These are phyloP conservation scores for Ormyrus thymus DNA, from an alignment of 2,888 invertebrate genomes.

Conservation along the genomic window DNA sequence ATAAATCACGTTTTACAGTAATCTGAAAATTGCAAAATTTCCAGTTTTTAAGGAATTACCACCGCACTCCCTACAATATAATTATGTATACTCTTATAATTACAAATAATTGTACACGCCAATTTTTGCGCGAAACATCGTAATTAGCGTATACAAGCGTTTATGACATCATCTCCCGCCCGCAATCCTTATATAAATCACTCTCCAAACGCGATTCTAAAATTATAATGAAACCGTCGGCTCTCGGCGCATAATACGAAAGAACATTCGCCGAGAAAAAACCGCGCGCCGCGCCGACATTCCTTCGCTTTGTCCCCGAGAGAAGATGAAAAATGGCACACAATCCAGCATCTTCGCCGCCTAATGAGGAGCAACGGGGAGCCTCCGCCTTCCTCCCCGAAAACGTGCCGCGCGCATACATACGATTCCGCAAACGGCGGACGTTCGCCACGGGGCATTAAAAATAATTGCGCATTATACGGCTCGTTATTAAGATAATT, in stretches of 20 bases:
- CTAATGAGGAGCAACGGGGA: conserved; percentile 9
- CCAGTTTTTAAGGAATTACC: not conserved
- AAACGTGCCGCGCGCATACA: not conserved
- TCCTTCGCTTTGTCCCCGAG: no score
- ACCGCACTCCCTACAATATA: not conserved
- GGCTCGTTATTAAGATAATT: conserved; percentile 45
- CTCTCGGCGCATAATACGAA: no score
- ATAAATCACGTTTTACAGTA: conserved; percentile 6
- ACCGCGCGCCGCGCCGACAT: no score
- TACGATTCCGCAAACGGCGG: conserved; percentile 4
- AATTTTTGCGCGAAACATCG: conserved; percentile 3
- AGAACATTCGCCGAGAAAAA: no score
- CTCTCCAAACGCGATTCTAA: no score
- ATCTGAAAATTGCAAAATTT: conserved; percentile 12
- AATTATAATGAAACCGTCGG: no score
- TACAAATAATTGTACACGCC: conserved; percentile 5
- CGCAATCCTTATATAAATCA: no score
- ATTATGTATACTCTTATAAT: conserved; percentile 8
- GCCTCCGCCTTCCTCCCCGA: not conserved
- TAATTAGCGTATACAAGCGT: not conserved
- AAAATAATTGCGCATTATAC: conserved; percentile 41
- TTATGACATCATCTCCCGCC: no score
- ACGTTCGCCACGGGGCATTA: conserved; percentile 10
- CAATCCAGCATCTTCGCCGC: conserved; percentile 15
- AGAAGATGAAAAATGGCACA: no score